Evolutionary conservation across 2,888 invertebrate species (phyloP).

Genomic region (Crematogaster levior): DNA sequence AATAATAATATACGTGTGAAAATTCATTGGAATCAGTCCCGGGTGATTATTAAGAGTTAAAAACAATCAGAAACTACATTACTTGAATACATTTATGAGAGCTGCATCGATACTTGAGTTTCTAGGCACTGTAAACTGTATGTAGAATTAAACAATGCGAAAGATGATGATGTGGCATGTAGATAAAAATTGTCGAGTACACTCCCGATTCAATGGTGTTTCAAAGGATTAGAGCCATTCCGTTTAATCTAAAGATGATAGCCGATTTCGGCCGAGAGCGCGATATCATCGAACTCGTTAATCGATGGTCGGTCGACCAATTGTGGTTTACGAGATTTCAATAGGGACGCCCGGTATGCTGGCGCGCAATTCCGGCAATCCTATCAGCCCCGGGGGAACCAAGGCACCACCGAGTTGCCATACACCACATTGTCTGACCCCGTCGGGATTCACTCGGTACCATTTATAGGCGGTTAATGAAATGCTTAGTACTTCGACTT

Average conservation of each 20-base stretch:
- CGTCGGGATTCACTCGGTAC: conserved; percentile 45
- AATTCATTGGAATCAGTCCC: no score
- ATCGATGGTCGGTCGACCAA: conserved; percentile 66
- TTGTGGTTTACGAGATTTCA: conserved; percentile 70
- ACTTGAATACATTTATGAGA: background rate
- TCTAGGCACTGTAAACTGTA: background rate
- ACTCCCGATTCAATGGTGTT: background rate
- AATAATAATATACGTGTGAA: no score
- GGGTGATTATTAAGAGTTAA: no score
- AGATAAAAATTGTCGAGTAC: background rate
- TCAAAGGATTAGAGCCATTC: background rate
- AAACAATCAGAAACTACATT: background rate
- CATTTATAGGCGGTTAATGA: conserved; percentile 65
- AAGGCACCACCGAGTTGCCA: conserved; percentile 27
- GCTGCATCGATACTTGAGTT: background rate
- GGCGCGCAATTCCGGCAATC: conserved; percentile 66
- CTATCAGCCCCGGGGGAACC: conserved; percentile 53
- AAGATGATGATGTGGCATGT: background rate
- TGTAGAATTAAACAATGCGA: background rate
- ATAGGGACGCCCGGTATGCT: conserved; percentile 62
- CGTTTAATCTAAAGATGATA: conserved; percentile 1
- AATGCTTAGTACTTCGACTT: conserved; percentile 61
- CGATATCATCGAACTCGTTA: conserved; percentile 52
- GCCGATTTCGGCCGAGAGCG: background rate
- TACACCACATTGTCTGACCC: conserved; percentile 45